phyloP scores from a whole-genome alignment of 2,113 vertebrate genomes.

The Butorides virescens region DNA sequence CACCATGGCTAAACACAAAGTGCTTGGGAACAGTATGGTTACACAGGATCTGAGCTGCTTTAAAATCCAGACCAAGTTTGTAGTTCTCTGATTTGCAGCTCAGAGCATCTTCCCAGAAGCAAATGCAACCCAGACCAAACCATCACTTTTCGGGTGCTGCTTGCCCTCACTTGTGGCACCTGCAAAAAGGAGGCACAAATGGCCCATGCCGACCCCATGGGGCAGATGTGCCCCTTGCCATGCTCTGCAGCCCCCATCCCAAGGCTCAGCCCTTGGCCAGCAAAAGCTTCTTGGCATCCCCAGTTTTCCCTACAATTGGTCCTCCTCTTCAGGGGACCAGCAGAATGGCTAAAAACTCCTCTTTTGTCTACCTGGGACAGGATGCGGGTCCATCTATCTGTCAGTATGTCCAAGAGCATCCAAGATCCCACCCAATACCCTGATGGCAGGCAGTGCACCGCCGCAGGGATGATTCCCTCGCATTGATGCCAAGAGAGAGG shows the following conservation, averaged over 20 bases:
- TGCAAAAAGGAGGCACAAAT: neutral
- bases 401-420: accelerated
- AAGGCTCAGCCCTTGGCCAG: neutral
- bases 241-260: neutral
- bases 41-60: neutral
- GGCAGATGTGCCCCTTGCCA: accelerated
- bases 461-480: neutral
- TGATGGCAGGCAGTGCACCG: neutral
- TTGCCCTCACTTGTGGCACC: accelerated
- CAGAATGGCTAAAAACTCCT: neutral
- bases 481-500: accelerated
- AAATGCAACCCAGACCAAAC: neutral
- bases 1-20: neutral
- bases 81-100: neutral
- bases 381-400: neutral
- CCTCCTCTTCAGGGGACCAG: neutral
- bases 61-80: neutral
- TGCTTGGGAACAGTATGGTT: neutral
- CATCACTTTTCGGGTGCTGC: neutral
- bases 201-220: accelerated
- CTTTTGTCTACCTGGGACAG: neutral
- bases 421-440: neutral
- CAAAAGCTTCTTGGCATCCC: neutral
- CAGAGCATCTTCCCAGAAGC: neutral
- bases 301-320: neutral